A percentile compares a stretch with the other conserved stretches of the same genome.
phyloP scores from a whole-genome alignment of 1,140 invertebrate genomes.

The Drosophila arizonae region DNA sequence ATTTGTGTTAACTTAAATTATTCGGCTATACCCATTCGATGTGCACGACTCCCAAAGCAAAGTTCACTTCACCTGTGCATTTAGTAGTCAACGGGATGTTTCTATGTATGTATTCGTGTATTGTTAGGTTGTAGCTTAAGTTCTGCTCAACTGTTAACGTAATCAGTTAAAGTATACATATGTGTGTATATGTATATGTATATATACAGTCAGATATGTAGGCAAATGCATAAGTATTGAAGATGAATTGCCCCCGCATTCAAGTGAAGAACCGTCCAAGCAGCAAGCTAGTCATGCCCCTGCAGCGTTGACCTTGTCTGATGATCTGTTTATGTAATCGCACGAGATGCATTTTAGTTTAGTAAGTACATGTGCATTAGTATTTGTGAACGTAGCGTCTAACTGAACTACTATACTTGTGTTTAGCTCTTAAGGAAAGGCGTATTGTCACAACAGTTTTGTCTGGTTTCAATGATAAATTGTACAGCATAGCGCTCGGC shows the following conservation, averaged over 20 bases:
- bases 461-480: conserved; percentile 65
- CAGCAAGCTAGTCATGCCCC: conserved; percentile 58
- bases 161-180: conserved; percentile 57
- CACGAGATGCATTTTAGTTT: conserved; percentile 51
- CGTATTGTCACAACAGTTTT: conserved; percentile 64
- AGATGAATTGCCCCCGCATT: conserved; percentile 61
- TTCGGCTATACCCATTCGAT: conserved; percentile 20
- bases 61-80: conserved; percentile 53
- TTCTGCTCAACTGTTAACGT: conserved; percentile 44
- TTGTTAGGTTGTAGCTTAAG: conserved; percentile 64
- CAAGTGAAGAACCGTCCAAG: conserved; percentile 75
- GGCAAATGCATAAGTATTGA: conserved; percentile 7
- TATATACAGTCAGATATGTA: conserved; percentile 1
- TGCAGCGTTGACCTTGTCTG: conserved; percentile 51
- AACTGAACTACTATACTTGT: conserved; percentile 36
- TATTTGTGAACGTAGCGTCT: conserved; percentile 47
- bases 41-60: conserved; percentile 19
- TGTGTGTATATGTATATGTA: background rate
- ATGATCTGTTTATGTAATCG: conserved; percentile 50
- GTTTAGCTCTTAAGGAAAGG: conserved; percentile 40
- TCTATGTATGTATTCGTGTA: conserved; percentile 46
- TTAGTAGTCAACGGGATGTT: conserved; percentile 51
- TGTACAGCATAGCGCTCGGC: conserved; percentile 38
- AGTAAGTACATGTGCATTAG: conserved; percentile 69
- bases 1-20: conserved; percentile 32